Base-by-base conservation (phyloP, 2,888 invertebrate genomes). In the Pocota personata region DNA sequence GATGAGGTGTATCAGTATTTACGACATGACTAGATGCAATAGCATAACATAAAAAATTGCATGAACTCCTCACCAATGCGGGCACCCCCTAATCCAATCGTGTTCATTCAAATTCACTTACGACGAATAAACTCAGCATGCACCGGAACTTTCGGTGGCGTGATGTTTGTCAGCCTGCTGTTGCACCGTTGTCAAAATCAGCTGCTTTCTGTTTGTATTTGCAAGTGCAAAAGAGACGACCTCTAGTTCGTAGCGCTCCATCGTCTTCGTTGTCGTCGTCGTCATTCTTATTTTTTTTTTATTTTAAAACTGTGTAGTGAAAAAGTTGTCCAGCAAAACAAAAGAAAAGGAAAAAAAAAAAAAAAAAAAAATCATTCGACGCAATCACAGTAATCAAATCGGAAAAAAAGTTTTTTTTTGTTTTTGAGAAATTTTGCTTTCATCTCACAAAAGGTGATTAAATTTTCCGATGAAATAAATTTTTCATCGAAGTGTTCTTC, bases 181-280 rank as follows among this genome's bases (percentile, higher is more conserved):
- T 2, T 77, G 76, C 72, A 72, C 57, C 19, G 57, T 72, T 84
- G 87, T 88, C 87, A 88, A 84, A 87, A 82, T 72, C 88, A 88
- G 88, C 88, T 88, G 88, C 64, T 84, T 80, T 87, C 78, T 88
- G 87, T 88, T 88, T 75, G 80, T 50, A 77, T 80, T 69, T 55
- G 55, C 46, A 76, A 80, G 86, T 72, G 82, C 24, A 86, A 86
- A 50, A 32, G 77, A 77, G 82, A 82, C 19, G 12, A 55, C 52
- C 21, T n/a, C 35, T 46, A 58, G 71, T 83, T 43, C 73, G 57
- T 55, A 16, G 24, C n/a, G n/a, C 46, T 50, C 21, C 62, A 66
- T 62, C 60, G 79, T 80, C 40, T 52, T 48, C 37, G 43, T 75
- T 62, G 72, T 67, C 66, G 48, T 80, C 73, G 50, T 69, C 50